These are phyloP conservation scores for Morelia viridis DNA, from an alignment of 2,797 vertebrate genomes.

Conservation along the genomic window DNA sequence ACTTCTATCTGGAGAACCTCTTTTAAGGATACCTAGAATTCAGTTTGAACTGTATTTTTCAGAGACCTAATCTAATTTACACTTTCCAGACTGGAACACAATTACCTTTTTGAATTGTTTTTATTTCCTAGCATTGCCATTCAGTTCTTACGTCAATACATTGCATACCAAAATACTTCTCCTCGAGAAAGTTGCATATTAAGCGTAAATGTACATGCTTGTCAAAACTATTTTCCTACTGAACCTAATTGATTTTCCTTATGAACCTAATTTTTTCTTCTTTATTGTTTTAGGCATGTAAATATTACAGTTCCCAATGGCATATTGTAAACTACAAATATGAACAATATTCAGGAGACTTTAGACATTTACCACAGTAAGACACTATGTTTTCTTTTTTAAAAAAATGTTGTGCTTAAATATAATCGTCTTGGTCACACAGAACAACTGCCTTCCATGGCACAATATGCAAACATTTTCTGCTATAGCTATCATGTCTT, in stretches of 20 bases:
- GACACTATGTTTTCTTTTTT: constrained; percentile 21
- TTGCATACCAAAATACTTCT: not conserved
- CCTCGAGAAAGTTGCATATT: not conserved
- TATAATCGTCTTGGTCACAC: not conserved
- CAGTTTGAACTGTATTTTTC: not conserved
- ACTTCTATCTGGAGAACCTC: not conserved
- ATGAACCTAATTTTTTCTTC: constrained; percentile 44
- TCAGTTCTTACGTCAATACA: not conserved
- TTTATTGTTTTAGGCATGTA: constrained; percentile 84
- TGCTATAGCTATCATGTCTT: not conserved
- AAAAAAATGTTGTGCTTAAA: not conserved
- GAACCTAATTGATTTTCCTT: not conserved
- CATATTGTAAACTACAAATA: constrained; percentile 93
- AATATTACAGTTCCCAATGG: constrained; percentile 93
- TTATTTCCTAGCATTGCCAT: not conserved
- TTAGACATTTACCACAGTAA: constrained; percentile 92
- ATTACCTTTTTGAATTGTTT: not conserved
- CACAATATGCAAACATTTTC: not conserved
- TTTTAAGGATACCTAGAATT: not conserved
- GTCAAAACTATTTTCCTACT: not conserved
- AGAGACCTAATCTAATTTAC: not conserved
- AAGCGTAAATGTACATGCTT: not conserved
- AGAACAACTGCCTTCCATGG: not conserved
- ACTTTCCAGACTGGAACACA: not conserved
- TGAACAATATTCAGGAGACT: constrained; percentile 91